Evolutionary conservation across 1,140 invertebrate species (phyloP).

Genomic region (Potamilus streckersoni): DNA sequence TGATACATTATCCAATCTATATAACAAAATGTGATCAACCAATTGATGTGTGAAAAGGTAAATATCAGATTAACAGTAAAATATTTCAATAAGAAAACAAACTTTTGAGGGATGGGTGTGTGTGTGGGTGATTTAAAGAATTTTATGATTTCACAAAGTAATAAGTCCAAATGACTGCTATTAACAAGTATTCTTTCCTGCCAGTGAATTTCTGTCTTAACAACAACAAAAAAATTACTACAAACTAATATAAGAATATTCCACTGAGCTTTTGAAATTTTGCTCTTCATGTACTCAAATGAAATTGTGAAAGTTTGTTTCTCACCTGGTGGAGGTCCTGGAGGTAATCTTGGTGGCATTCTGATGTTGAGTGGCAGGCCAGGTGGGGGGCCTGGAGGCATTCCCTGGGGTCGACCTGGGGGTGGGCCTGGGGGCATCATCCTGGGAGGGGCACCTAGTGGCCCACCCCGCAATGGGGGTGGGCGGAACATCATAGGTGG

Average conservation of each 20-base stretch:
- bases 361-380: conserved; percentile 70
- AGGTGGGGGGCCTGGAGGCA: conserved; percentile 76
- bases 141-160: not conserved
- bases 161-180: not conserved
- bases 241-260: no score
- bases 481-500: conserved; percentile 73
- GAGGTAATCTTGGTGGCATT: conserved; percentile 68
- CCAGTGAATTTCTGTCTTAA: no score
- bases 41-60: no score
- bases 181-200: not conserved
- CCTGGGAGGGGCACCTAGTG: conserved; percentile 68
- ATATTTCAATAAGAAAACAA: no score
- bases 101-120: no score
- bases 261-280: no score
- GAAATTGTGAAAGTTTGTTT: not conserved
- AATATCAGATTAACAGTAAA: no score
- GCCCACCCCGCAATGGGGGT: conserved; percentile 49
- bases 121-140: not conserved
- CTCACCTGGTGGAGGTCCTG: conserved; percentile 76
- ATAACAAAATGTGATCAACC: no score
- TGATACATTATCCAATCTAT: no score
- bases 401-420: conserved; percentile 83
- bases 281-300: no score
- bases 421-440: conserved; percentile 73
- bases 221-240: no score